Conservation (phyloP, 2,797 vertebrate species). For the Eptatretus atami region DNA sequence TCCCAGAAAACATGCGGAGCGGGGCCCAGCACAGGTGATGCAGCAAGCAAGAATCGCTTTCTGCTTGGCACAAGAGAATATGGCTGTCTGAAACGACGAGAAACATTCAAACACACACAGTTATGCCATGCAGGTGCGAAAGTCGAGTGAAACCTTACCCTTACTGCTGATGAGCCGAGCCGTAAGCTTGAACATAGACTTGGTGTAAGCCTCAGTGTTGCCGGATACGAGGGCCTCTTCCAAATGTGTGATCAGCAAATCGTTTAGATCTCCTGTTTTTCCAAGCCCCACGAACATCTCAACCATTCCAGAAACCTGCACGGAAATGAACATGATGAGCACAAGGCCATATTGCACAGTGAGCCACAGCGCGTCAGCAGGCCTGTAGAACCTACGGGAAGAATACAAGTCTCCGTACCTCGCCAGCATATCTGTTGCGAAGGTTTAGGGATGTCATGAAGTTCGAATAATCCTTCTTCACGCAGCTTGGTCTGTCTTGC, state of each 20-base stretch:
- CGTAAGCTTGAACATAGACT: slow-evolving; percentile 74
- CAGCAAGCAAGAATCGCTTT: slow-evolving; percentile 55
- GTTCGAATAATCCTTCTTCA: slow-evolving; percentile 90
- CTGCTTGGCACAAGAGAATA: slow-evolving; percentile 16
- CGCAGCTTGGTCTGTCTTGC: slow-evolving; percentile 52
- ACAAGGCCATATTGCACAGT: neutral
- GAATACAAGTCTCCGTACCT: slow-evolving; percentile 18
- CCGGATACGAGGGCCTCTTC: slow-evolving; percentile 27
- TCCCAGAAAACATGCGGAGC: slow-evolving; percentile 61
- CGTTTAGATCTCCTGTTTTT: slow-evolving; percentile 36
- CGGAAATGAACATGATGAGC: slow-evolving; percentile 6
- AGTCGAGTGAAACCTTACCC: slow-evolving; percentile 18
- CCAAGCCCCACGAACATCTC: slow-evolving; percentile 37
- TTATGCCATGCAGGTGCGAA: too few relatives aligned
- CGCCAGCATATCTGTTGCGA: slow-evolving; percentile 69
- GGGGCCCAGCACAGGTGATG: slow-evolving; percentile 80
- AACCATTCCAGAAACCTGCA: slow-evolving; percentile 71
- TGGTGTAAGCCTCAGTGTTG: slow-evolving; percentile 35
- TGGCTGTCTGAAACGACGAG: neutral
- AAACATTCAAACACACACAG: too few relatives aligned
- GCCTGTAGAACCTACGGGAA: too few relatives aligned
- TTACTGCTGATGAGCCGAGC: slow-evolving; percentile 57
- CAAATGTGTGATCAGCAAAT: slow-evolving; percentile 45
- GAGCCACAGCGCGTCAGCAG: neutral
- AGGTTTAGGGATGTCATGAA: slow-evolving; percentile 90